Conservation (phyloP, 2,888 invertebrate species). For the Lithophane socia region DNA sequence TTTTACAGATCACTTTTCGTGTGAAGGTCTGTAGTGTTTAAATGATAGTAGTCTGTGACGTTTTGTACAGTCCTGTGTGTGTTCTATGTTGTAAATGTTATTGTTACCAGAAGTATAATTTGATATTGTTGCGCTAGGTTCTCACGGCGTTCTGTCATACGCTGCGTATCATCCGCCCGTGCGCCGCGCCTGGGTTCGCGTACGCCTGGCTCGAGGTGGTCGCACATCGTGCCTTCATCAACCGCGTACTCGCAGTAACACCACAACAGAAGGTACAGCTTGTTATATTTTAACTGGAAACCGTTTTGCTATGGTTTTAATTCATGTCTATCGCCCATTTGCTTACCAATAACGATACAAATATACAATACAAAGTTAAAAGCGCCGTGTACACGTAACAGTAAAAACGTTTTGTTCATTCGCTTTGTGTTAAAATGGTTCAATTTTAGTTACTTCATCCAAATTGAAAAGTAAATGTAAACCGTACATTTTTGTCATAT, state of each 20-base stretch:
- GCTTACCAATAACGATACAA: slow-evolving; percentile 7
- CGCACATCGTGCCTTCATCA: slow-evolving; percentile 98
- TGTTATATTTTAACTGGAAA: background rate
- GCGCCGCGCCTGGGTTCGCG: slow-evolving; percentile 98
- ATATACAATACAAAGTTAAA: background rate
- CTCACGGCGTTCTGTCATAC: slow-evolving; percentile 99
- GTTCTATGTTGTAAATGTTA: slow-evolving; percentile 1
- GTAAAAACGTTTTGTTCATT: background rate
- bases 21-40: slow-evolving; percentile 33
- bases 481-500: background rate
- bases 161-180: slow-evolving; percentile 97
- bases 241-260: slow-evolving; percentile 96
- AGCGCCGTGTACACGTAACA: background rate
- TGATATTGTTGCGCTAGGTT: slow-evolving; percentile 87
- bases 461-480: background rate
- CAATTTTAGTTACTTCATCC: background rate
- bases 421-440: background rate
- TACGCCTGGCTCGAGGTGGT: slow-evolving; percentile 99
- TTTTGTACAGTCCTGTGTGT: slow-evolving; percentile 14
- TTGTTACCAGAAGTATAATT: slow-evolving; percentile 4
- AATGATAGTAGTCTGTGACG: slow-evolving; percentile 23
- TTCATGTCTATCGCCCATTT: slow-evolving; percentile 3
- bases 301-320: slow-evolving; percentile 4
- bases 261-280: slow-evolving; percentile 95
- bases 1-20: slow-evolving; percentile 33